These are phyloP conservation scores for Spilosoma lubricipeda DNA, from an alignment of 2,888 invertebrate species.

Conservation along the genomic window DNA sequence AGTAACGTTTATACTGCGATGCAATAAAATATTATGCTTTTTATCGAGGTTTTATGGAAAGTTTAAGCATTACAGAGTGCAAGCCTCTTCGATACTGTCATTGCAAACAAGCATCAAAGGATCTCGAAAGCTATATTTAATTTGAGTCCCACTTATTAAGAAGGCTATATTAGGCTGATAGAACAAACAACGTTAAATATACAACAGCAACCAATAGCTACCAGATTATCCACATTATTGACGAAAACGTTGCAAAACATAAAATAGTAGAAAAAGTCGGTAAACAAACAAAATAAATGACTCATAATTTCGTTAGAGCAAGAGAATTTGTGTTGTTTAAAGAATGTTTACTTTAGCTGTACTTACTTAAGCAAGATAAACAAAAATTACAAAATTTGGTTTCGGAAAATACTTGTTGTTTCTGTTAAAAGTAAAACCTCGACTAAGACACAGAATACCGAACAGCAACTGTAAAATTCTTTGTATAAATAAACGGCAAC, in stretches of 20 bases:
- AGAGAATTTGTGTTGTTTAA: neutral
- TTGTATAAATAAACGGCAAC: neutral
- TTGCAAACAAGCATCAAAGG: conserved; percentile 25
- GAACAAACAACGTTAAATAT: conserved; percentile 39
- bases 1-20: neutral
- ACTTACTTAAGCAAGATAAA: neutral
- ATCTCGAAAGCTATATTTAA: conserved; percentile 8
- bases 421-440: neutral
- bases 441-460: neutral
- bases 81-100: conserved; percentile 21
- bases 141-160: conserved; percentile 21
- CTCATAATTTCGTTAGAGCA: neutral
- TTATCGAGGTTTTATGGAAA: neutral
- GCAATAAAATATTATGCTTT: conserved; percentile 7
- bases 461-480: neutral
- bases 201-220: neutral
- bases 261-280: neutral
- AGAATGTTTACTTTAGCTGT: neutral
- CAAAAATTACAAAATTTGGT: neutral
- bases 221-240: neutral
- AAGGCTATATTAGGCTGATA: conserved; percentile 39
- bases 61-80: neutral
- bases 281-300: neutral
- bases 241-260: neutral
- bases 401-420: neutral